Evolutionary conservation across 1,140 invertebrate species (phyloP).

Genomic region (Holcopasites calliopsidis): DNA sequence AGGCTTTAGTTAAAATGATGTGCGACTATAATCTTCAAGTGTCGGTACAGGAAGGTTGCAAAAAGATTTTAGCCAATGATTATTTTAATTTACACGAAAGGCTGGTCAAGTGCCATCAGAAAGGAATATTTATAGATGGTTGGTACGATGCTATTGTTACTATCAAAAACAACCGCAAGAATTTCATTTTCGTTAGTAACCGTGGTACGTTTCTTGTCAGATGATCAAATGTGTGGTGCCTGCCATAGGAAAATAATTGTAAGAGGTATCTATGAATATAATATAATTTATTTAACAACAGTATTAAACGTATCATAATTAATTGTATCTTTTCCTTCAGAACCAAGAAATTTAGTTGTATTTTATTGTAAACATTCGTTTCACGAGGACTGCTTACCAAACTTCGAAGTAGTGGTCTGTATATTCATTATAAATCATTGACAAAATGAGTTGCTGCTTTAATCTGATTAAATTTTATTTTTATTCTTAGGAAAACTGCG

Average conservation of each 20-base stretch:
- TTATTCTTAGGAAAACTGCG: constrained; percentile 80
- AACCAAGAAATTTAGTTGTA: constrained; percentile 86
- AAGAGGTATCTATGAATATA: constrained; percentile 79
- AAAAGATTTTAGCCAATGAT: constrained; percentile 92
- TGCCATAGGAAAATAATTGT: constrained; percentile 87
- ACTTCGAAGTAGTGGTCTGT: constrained; percentile 72
- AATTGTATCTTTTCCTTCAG: constrained; percentile 72
- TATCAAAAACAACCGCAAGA: neutral
- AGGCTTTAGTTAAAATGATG: constrained; percentile 96
- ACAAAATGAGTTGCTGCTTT: neutral
- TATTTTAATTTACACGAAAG: constrained; percentile 94
- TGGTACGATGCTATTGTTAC: neutral
- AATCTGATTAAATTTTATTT: constrained; percentile 31
- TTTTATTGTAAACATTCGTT: constrained; percentile 96
- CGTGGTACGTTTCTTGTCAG: constrained; percentile 77
- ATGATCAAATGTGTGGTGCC: constrained; percentile 87
- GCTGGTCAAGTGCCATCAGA: constrained; percentile 87
- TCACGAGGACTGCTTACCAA: constrained; percentile 90
- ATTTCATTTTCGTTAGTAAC: constrained; percentile 29
- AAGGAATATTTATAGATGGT: constrained; percentile 86
- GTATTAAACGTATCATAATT: constrained; percentile 11
- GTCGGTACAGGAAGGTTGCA: constrained; percentile 93
- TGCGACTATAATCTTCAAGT: constrained; percentile 97
- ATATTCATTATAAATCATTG: constrained; percentile 10
- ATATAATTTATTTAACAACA: constrained; percentile 22